Evolutionary conservation across 2,888 invertebrate genomes (phyloP).

Genomic region (Pterostichus madidus): DNA sequence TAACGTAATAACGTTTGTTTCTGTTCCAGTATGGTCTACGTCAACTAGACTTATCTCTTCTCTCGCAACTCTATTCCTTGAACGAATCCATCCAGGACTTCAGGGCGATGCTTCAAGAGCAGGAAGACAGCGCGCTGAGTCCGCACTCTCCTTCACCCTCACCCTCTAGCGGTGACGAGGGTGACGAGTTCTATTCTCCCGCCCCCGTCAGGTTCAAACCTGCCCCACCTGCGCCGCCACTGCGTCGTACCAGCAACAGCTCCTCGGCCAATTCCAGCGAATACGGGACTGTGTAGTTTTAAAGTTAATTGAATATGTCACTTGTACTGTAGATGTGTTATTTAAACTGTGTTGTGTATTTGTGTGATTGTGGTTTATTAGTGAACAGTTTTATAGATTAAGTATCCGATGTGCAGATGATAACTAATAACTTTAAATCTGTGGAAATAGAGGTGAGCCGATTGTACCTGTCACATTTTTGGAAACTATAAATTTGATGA

Average conservation of each 20-base stretch:
- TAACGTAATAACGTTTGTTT: slow-evolving; percentile 56
- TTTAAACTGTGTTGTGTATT: not conserved
- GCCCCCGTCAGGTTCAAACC: slow-evolving; percentile 75
- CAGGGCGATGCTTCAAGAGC: slow-evolving; percentile 83
- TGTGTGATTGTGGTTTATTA: slow-evolving; percentile 16
- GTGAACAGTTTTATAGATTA: not conserved
- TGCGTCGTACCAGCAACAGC: slow-evolving; percentile 74
- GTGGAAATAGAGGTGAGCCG: too few relatives aligned
- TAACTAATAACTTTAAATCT: not conserved
- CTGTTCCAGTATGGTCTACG: slow-evolving; percentile 90
- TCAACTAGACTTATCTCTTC: slow-evolving; percentile 91
- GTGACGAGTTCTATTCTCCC: slow-evolving; percentile 72
- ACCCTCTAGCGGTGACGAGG: slow-evolving; percentile 78
- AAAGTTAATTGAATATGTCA: not conserved
- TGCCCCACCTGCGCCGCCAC: slow-evolving; percentile 77
- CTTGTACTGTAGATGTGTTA: not conserved
- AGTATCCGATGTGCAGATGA: not conserved
- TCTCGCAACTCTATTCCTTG: slow-evolving; percentile 94
- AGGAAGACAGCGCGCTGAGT: slow-evolving; percentile 76
- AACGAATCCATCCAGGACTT: slow-evolving; percentile 96
- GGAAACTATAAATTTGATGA: too few relatives aligned
- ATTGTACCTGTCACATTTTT: too few relatives aligned
- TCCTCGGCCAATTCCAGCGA: slow-evolving; percentile 73
- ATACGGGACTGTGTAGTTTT: slow-evolving; percentile 70
- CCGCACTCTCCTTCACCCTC: slow-evolving; percentile 80